Evolutionary conservation across 2,888 invertebrate species (phyloP).

Genomic region (Chloroclysta siterata): DNA sequence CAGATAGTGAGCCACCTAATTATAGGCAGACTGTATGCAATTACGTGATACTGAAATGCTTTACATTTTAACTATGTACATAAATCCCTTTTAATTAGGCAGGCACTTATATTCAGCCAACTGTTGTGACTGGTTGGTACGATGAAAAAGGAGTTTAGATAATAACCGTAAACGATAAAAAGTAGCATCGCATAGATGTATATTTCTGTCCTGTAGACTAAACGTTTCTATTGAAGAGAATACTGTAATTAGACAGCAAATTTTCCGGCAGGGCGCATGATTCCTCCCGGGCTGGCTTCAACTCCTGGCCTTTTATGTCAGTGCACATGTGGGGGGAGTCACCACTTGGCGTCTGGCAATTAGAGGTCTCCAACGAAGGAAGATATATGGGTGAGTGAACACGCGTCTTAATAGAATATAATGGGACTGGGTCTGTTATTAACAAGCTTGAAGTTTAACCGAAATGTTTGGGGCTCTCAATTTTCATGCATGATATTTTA

Average conservation of each 20-base stretch:
- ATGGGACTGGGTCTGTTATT: conserved; percentile 28
- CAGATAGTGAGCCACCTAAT: neutral
- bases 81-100: neutral
- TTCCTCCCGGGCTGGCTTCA: conserved; percentile 95
- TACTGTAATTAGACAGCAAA: conserved; percentile 52
- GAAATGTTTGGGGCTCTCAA: conserved; percentile 21
- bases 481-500: conserved; percentile 5
- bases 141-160: neutral
- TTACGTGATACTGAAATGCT: conserved; percentile 5
- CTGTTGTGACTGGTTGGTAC: neutral
- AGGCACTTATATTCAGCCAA: neutral
- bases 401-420: conserved; percentile 29
- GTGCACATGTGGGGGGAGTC: conserved; percentile 99
- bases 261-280: conserved; percentile 89
- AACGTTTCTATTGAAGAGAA: conserved; percentile 7
- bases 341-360: conserved; percentile 96
- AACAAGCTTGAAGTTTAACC: conserved; percentile 32
- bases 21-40: neutral
- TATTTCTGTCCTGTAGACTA: neutral
- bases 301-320: conserved; percentile 99
- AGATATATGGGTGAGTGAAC: conserved; percentile 90
- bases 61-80: neutral
- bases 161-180: neutral
- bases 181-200: neutral
- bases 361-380: conserved; percentile 98